Evolutionary conservation across 2,113 vertebrate species (phyloP).

Genomic region (Phaethornis superciliosus): DNA sequence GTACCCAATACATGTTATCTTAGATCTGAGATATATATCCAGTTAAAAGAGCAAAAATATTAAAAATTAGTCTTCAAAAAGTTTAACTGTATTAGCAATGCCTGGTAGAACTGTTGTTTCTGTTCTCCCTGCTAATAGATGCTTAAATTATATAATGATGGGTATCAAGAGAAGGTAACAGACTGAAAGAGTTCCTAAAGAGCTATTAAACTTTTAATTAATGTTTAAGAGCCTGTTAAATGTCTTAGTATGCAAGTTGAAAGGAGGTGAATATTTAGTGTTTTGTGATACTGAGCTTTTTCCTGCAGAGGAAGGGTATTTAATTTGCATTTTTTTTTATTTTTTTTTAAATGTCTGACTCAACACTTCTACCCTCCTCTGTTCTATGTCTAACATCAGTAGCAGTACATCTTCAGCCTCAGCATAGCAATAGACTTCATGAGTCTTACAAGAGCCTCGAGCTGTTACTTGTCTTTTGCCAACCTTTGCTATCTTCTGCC

Average conservation of each 20-base stretch:
- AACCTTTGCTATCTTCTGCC: slow-evolving; percentile 30
- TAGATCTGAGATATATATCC: not conserved
- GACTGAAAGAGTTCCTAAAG: not conserved
- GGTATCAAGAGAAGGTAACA: not conserved
- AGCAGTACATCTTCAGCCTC: not conserved
- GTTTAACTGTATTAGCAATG: not conserved
- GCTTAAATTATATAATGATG: not conserved
- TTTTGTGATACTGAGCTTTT: not conserved
- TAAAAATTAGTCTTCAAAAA: not conserved
- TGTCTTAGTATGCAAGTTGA: not conserved
- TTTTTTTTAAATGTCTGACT: not conserved
- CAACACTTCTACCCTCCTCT: not conserved
- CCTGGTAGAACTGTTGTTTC: not conserved
- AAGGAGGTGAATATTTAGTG: not conserved
- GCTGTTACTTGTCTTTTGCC: slow-evolving; percentile 8
- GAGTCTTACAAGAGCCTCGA: not conserved
- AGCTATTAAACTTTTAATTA: not conserved
- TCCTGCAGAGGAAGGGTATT: not conserved
- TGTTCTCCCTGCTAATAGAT: not conserved
- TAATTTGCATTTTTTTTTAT: not conserved
- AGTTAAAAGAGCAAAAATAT: not conserved
- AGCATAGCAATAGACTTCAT: not conserved
- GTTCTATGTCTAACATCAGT: not conserved
- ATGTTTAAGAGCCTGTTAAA: not conserved
- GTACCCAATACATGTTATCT: not conserved